phyloP scores from a whole-genome alignment of 2,797 vertebrate species.

The Ctenosaura bakeri region DNA sequence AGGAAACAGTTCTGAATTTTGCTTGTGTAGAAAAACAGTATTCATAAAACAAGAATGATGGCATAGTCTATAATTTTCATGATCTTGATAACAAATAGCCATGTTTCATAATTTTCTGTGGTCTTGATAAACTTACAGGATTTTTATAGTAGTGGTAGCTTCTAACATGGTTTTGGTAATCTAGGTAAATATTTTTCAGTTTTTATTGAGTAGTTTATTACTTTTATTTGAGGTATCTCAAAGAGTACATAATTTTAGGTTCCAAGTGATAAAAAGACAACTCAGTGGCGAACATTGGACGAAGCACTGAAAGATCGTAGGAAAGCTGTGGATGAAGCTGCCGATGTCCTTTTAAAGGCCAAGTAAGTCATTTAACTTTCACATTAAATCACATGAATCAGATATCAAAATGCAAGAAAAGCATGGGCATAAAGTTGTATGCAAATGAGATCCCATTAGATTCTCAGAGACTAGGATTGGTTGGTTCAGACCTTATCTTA shows the following conservation, averaged over 20 bases:
- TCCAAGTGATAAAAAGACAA: constrained; percentile 85
- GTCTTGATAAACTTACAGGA: not conserved
- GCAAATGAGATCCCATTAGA: not conserved
- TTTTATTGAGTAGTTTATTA: not conserved
- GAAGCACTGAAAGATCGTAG: constrained; percentile 87
- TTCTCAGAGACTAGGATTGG: not conserved
- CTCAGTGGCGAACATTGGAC: constrained; percentile 93
- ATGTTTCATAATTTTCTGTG: not conserved
- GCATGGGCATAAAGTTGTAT: not conserved
- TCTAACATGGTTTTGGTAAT: not conserved
- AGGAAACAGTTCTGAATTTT: not conserved
- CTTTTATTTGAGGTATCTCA: not conserved
- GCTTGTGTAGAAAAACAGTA: too few species aligned
- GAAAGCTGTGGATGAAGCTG: constrained; percentile 87
- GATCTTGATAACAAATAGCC: not conserved
- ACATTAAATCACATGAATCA: constrained; percentile 9
- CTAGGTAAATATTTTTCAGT: not conserved
- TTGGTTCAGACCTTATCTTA: not conserved
- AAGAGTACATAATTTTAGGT: constrained; percentile 77
- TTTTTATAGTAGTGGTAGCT: too few species aligned
- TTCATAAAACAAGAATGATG: not conserved
- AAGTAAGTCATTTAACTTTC: constrained; percentile 83
- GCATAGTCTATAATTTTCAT: not conserved
- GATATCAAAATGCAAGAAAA: not conserved
- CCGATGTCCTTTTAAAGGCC: constrained; percentile 87